These are phyloP conservation scores for Vulpes ferrilata DNA, from an alignment of 2,113 vertebrate species.

Conservation along the genomic window DNA sequence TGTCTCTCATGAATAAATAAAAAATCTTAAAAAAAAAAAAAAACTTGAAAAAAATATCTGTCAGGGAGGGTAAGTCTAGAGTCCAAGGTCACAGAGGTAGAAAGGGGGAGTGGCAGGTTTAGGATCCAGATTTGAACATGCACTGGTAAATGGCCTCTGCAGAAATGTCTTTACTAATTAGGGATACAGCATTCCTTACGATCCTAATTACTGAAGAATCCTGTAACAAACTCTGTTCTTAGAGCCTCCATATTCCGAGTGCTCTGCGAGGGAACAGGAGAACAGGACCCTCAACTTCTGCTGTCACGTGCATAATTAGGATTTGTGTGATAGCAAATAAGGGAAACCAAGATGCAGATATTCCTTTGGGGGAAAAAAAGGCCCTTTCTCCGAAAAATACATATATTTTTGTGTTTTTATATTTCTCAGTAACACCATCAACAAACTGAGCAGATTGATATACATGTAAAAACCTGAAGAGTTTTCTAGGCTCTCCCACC, in stretches of 20 bases:
- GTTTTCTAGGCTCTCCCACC: background rate
- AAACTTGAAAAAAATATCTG: background rate
- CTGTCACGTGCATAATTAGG: background rate
- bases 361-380: background rate
- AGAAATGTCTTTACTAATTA: background rate
- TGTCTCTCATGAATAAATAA: no score
- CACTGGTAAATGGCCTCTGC: background rate
- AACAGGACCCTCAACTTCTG: background rate
- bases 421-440: background rate
- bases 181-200: background rate
- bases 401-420: background rate
- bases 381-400: background rate
- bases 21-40: background rate
- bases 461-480: background rate
- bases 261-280: background rate
- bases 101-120: background rate
- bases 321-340: background rate
- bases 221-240: background rate
- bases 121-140: background rate
- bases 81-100: background rate
- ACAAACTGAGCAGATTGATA: background rate
- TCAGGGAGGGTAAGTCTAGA: background rate
- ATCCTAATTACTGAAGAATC: background rate
- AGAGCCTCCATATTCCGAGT: background rate
- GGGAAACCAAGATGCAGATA: background rate